A percentile compares a stretch with the other conserved stretches of the same genome.
These are phyloP conservation scores for Phytoseiulus persimilis DNA, from an alignment of 2,888 invertebrate genomes.

Conservation along the genomic window DNA sequence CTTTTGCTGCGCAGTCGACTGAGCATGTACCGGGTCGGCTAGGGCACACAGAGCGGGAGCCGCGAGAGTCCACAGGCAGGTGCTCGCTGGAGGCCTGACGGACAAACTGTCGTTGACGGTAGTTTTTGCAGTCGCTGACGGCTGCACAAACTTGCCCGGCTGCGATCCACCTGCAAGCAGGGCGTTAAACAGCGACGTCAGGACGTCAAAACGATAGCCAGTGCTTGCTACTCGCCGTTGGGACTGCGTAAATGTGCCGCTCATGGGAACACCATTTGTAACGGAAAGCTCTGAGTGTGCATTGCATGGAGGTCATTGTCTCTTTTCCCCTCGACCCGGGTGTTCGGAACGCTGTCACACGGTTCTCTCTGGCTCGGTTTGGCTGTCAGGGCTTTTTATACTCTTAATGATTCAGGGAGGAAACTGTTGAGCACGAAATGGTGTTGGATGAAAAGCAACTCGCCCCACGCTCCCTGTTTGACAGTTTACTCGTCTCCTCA, in stretches of 20 bases:
- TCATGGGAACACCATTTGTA: background rate
- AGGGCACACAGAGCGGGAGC: background rate
- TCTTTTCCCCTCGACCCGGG: background rate
- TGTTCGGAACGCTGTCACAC: background rate
- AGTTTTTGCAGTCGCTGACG: background rate
- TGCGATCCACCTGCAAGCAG: background rate
- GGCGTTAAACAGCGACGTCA: background rate
- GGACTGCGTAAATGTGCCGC: background rate
- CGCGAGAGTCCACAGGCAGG: background rate
- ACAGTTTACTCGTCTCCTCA: background rate
- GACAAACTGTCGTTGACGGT: background rate
- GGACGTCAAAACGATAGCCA: background rate
- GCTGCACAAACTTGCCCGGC: background rate
- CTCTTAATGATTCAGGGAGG: background rate
- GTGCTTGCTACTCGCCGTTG: background rate
- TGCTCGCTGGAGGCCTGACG: background rate
- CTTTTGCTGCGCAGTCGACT: background rate
- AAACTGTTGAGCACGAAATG: background rate
- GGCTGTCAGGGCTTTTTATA: background rate
- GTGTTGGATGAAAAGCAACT: background rate
- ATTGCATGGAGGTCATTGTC: background rate
- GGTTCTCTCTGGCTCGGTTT: background rate
- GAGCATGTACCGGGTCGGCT: background rate
- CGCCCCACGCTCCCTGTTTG: background rate
- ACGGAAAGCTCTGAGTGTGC: background rate